Evolutionary conservation across 2,113 vertebrate genomes (phyloP).

Genomic region (human): GRCh38 chr6:118133501-118134000

Average conservation of each 20-base stretch:
- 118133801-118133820: not conserved
- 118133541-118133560: slow-evolving; percentile 20
- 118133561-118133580: slow-evolving; percentile 12
- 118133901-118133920: not conserved
- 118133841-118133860: not conserved
- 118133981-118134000: not conserved
- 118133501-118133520: slow-evolving; percentile 57
- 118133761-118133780: not conserved
- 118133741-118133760: not conserved
- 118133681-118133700: not conserved
- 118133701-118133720: not conserved
- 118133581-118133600: slow-evolving; percentile 57
- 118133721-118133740: not conserved
- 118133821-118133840: not conserved
- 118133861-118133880: too few relatives aligned
- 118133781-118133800: not conserved
- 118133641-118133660: not conserved
- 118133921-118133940: not conserved
- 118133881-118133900: not conserved
- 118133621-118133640: not conserved
- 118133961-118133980: not conserved
- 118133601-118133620: slow-evolving; percentile 32
- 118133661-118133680: not conserved
- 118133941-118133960: not conserved
- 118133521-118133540: slow-evolving; percentile 39